phyloP scores from a whole-genome alignment of 2,797 vertebrate species.

The Danionella dracula region DNA sequence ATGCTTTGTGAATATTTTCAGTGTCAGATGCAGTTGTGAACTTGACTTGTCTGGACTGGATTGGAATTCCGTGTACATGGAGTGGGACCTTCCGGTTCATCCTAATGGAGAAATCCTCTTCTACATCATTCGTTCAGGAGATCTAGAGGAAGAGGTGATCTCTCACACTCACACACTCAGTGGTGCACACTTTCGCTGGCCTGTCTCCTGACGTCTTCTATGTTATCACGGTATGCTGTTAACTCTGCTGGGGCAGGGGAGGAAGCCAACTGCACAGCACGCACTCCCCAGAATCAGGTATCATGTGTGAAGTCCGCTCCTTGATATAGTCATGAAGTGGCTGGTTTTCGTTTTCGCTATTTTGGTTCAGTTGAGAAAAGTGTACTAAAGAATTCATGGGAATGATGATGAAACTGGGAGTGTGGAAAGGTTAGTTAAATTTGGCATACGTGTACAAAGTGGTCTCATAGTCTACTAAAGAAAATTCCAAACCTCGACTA shows the following conservation, averaged over 20 bases:
- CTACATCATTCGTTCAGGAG: conserved; percentile 71
- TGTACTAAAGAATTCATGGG: too few relatives aligned
- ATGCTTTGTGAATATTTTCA: conserved; percentile 51
- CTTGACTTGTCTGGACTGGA: conserved; percentile 74
- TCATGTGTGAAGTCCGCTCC: neutral
- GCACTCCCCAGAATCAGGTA: conserved; percentile 89
- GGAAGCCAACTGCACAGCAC: conserved; percentile 70
- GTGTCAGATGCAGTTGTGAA: conserved; percentile 84
- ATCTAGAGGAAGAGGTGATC: conserved; percentile 51
- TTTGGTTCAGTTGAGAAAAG: too few relatives aligned
- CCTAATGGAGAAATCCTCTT: conserved; percentile 83
- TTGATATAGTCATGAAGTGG: too few relatives aligned
- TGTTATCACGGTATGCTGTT: conserved; percentile 75
- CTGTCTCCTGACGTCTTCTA: conserved; percentile 77
- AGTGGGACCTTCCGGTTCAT: conserved; percentile 81
- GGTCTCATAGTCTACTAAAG: too few relatives aligned
- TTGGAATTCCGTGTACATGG: conserved; percentile 85
- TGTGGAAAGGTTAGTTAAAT: too few relatives aligned
- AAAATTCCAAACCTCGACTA: too few relatives aligned
- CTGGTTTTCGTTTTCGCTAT: too few relatives aligned
- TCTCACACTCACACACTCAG: conserved; percentile 34
- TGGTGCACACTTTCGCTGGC: conserved; percentile 65
- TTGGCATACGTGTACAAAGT: too few relatives aligned
- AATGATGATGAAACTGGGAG: too few relatives aligned
- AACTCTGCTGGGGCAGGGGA: conserved; percentile 87